Base-by-base conservation (phyloP, 1,140 invertebrate genomes). In the Drosophila melanica region DNA sequence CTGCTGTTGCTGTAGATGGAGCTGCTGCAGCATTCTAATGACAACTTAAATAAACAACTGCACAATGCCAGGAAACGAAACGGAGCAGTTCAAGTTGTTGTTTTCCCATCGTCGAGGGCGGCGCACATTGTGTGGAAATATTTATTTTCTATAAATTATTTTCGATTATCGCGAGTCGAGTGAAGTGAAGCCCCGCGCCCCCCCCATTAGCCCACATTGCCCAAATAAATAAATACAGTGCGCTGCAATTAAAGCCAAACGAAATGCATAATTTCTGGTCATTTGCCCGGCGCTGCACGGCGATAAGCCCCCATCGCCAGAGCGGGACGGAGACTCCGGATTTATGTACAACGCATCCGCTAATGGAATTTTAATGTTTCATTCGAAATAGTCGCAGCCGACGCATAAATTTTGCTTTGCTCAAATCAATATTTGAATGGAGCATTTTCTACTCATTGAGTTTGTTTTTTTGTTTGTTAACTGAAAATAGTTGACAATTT, bases 321-420 rank as follows among this genome's bases (percentile, higher is more conserved):
- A 7, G 27, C 14, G 5, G 30, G 41, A 8, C 39, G 18, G 10
- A 51, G 69, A 80, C 5, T 27, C 27, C 27, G 1, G 27, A 75
- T 80, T 85, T 85, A 85, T 85, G 81, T 77, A 35, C 69, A 63
- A 48, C 42, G 65, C 79, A 82, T 89, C 79, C 82, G 82, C 84
- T 87, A 87, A 87, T 87, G 82, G 82, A 87, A 87, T 89, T 87
- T 87, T 89, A 87, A 87, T 87, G 82, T 87, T 87, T 89, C 84
- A 82, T 89, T 89, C 47, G 84, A 87, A 89, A 75, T 71, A 84
- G 76, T 70, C 58, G n/a, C 60, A 33, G 44, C 27, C 35, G 23
- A 58, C 47, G 75, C 80, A 82, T 82, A 79, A 76, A 79, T 84
- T 66, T 59, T 41, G 75, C 63, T 59, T 62, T 71, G 75, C 76